Base-by-base conservation (phyloP, 1,140 invertebrate species). In the Drosophila miranda region DNA sequence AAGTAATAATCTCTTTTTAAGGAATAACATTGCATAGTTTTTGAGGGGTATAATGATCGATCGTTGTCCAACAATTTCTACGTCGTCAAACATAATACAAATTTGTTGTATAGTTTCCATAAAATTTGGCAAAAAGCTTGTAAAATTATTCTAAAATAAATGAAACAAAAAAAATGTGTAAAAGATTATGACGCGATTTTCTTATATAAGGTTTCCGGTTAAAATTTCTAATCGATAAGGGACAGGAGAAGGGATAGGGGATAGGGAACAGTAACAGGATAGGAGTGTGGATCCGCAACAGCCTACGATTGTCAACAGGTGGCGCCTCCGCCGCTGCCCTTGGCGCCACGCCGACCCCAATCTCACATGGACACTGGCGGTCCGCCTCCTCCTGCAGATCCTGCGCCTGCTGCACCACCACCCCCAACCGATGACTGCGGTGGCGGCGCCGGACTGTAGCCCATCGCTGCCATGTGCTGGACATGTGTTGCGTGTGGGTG, bases 1-100 rank as follows among this genome's bases (percentile, higher is more conserved):
- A 73, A 87, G 62, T 88, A 87, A 87, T 87, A 87, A 87, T 87
- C 82, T 87, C 83, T 87, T 87, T 87, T 87, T 45, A 87, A 87
- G 82, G 83, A 87, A 87, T 87, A 87, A 87, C 82, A 87, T 88
- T 87, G 83, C 78, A 86, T 87, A 87, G 82, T 86, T 86, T 53
- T 38, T 52, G 59, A 62, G 71, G 62, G 63, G 53, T 70, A 62
- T 68, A 63, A 64, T 64, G 51, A 68, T 68, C 51, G 56, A 74
- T 78, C 58, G 70, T 66, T 58, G 74, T 68, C 64, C 74, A 77
- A 80, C 77, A 80, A 77, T 86, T 67, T 77, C 26, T 56, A 71
- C 52, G 75, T 67, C 55, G 59, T 76, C 77, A 68, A 87, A 87
- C 78, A 74, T 87, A 82, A 87, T 86, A 82, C 78, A 78, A 77